A percentile compares a stretch with the other conserved stretches of the same genome.
Conservation (phyloP, 1,140 invertebrate species). For the Stenopsyche tienmushanensis region DNA sequence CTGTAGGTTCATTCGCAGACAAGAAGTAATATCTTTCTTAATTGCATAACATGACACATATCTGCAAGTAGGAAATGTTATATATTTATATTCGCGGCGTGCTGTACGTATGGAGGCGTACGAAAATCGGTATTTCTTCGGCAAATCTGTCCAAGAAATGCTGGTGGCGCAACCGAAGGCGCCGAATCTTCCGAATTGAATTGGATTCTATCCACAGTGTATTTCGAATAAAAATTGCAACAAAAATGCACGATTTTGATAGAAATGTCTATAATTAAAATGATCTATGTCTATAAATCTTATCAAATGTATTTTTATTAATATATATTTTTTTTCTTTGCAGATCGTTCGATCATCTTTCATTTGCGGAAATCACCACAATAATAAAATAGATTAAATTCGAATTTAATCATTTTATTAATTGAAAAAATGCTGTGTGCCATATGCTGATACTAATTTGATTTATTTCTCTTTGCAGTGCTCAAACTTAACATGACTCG, state of each 20-base stretch:
- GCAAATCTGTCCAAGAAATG: no score
- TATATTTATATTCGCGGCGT: constrained; percentile 10
- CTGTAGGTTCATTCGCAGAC: constrained; percentile 27
- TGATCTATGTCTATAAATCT: background rate
- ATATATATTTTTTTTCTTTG: no score
- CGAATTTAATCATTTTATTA: no score
- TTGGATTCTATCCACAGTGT: background rate
- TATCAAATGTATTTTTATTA: background rate
- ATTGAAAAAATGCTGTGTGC: no score
- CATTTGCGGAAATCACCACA: no score
- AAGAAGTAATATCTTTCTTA: constrained; percentile 30
- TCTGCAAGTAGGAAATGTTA: constrained; percentile 25
- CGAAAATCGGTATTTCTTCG: background rate
- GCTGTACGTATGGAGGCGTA: background rate
- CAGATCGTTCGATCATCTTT: no score
- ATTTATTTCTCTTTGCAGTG: no score
- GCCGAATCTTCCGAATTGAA: background rate
- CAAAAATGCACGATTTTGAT: background rate
- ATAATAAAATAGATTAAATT: no score
- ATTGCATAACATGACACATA: constrained; percentile 29
- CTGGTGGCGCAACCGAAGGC: background rate
- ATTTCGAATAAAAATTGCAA: no score
- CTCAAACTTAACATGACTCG: background rate
- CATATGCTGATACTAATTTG: no score
- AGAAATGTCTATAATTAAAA: background rate